Percentiles rank a stretch among this genome's conserved stretches.
Conservation (phyloP, 2,113 vertebrate genomes). For the Oncorhynchus mykiss region DNA sequence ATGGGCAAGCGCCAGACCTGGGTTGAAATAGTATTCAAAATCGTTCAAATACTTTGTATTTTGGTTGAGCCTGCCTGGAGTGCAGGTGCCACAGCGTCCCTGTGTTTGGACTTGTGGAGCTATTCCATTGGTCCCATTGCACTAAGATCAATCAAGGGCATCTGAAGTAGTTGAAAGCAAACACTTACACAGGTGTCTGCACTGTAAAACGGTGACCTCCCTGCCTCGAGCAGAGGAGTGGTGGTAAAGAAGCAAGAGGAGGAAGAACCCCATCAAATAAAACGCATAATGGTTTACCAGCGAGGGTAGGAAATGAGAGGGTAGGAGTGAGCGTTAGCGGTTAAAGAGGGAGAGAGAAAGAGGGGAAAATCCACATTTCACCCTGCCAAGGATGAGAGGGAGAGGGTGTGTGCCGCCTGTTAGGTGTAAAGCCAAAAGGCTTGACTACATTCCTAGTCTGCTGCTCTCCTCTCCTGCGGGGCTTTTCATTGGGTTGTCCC, state of each 20-base stretch:
- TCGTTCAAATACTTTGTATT: too few relatives aligned
- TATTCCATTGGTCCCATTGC: too few relatives aligned
- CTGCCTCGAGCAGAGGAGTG: background rate
- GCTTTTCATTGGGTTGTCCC: too few relatives aligned
- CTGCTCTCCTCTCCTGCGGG: constrained; percentile 13
- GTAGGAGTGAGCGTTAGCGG: constrained; percentile 34
- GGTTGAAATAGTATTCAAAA: too few relatives aligned
- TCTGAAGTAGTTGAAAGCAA: background rate
- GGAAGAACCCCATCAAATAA: constrained; percentile 24
- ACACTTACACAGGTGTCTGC: background rate
- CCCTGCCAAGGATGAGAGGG: constrained; percentile 56
- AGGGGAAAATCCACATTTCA: constrained; percentile 73
- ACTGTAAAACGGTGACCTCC: background rate
- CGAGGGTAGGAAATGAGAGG: constrained; percentile 45
- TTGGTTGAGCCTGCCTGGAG: too few relatives aligned
- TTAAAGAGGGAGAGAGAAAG: constrained; percentile 60
- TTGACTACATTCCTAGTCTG: constrained; percentile 15
- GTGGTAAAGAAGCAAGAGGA: background rate
- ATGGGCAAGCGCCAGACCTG: too few relatives aligned
- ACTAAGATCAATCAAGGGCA: too few relatives aligned
- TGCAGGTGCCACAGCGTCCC: too few relatives aligned
- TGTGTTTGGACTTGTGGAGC: too few relatives aligned
- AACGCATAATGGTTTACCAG: constrained; percentile 51
- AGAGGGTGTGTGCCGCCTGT: background rate
- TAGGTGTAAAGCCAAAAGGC: too few relatives aligned